Base-by-base conservation (phyloP, 2,797 vertebrate genomes). In the Chloroceryle amazona region DNA sequence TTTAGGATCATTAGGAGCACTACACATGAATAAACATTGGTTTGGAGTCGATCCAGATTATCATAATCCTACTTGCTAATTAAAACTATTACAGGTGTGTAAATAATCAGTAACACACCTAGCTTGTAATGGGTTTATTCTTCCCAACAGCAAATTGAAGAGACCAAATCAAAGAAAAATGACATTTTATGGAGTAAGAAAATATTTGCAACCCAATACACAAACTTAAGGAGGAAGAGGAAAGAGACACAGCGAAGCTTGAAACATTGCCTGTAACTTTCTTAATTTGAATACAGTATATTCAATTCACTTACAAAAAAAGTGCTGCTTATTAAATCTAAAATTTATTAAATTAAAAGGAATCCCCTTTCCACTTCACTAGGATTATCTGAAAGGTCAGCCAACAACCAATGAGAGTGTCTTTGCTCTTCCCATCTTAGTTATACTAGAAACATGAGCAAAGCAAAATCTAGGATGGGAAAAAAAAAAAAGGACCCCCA, bases 331-430 rank as follows among this genome's bases (percentile, higher is more conserved):
- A 83, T 79, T 95, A 96, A 95, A 37, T 87, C n/a, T 33, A 82
- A 63, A 96, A 83, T 83, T 81, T 44, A 72, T 18, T 16, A 55
- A 82, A 85, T 92, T 74, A 71, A 86, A 96, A 85, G 55, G 42
- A 89, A 81, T 41, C 74, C 66, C 66, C 94, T 94, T 95, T 79
- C 90, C 74, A 92, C 46, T 95, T 90, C 58, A 79, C 15, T 58
- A 57, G 28, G 67, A 83, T 83, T 94, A 73, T 58, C 49, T 51
- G 57, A 97, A 95, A 89, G 44, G 95, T 95, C 96, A 97, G 91
- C 49, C 74, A 83, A 80, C 81, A 93, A 85, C 44, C 85, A 89
- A 13, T 93, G n/a, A 3, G 58, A 25, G 28, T 6, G 11, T 26
- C 83, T 82, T 89, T 70, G 7, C 41, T 79, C 79, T 76, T 72